Percentiles rank a stretch among this genome's conserved stretches.
Evolutionary conservation across 2,888 invertebrate species (phyloP).

Genomic region (Agrilus biguttatus): DNA sequence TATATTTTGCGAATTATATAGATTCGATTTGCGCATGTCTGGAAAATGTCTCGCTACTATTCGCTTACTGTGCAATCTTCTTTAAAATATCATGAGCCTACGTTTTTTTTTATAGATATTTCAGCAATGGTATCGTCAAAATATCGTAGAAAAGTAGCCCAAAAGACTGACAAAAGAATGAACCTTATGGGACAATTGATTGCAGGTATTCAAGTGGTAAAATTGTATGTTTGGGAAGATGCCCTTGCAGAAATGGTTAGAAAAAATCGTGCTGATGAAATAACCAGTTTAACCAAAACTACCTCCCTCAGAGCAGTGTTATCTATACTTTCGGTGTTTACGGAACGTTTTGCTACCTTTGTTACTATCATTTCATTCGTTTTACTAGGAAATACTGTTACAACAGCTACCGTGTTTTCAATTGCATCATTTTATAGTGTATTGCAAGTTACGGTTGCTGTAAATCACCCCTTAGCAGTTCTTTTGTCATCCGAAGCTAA

Average conservation of each 20-base stretch:
- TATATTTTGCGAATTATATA: too few species aligned
- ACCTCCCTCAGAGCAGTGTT: slow-evolving; percentile 52
- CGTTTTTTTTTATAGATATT: slow-evolving; percentile 6
- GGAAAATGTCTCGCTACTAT: too few species aligned
- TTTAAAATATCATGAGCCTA: too few species aligned
- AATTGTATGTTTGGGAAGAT: slow-evolving; percentile 61
- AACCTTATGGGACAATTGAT: slow-evolving; percentile 56
- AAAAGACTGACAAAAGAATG: slow-evolving; percentile 45
- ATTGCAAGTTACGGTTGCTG: slow-evolving; percentile 39
- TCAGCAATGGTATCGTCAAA: slow-evolving; percentile 12
- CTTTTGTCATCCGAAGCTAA: slow-evolving; percentile 43
- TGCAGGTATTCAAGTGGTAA: slow-evolving; percentile 53
- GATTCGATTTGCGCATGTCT: too few species aligned
- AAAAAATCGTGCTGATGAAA: slow-evolving; percentile 11
- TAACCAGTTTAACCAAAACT: slow-evolving; percentile 13
- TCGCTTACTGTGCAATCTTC: too few species aligned
- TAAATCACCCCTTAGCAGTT: slow-evolving; percentile 42
- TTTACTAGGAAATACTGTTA: slow-evolving; percentile 45
- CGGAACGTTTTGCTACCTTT: slow-evolving; percentile 66
- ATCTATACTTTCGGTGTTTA: slow-evolving; percentile 62
- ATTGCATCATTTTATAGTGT: slow-evolving; percentile 36
- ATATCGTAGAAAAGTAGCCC: slow-evolving; percentile 27
- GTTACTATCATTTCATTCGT: slow-evolving; percentile 63
- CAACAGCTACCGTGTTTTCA: slow-evolving; percentile 28
- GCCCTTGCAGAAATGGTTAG: slow-evolving; percentile 36